These are phyloP conservation scores for Motacilla tschutschensis DNA, from an alignment of 2,113 vertebrate species.

Conservation along the genomic window DNA sequence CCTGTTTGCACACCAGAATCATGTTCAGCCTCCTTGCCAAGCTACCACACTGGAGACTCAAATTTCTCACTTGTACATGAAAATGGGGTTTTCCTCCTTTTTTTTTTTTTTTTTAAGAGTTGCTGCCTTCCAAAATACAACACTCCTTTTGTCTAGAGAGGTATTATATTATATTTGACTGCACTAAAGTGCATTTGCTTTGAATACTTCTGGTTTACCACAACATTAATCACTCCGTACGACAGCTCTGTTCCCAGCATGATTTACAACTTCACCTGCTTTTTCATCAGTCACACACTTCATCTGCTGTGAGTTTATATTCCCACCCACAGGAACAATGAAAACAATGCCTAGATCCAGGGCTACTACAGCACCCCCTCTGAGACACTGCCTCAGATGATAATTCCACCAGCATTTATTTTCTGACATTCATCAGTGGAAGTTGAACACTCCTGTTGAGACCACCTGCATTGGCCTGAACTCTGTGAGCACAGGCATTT, in stretches of 20 bases:
- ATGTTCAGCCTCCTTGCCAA: not conserved
- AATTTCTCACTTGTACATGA: not conserved
- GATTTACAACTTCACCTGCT: constrained; percentile 38
- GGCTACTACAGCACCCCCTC: not conserved
- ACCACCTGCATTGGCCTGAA: not conserved
- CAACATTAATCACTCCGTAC: not conserved
- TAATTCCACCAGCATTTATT: not conserved
- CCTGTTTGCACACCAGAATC: not conserved
- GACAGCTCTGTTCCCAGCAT: not conserved
- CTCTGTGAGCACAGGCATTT: not conserved
- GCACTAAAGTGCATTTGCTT: constrained; percentile 2
- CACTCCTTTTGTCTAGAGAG: not conserved
- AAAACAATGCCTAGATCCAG: constrained; percentile 1
- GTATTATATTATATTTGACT: not conserved
- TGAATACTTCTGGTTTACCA: constrained; percentile 1
- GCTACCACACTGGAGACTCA: not conserved
- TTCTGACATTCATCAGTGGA: not conserved
- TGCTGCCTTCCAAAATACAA: not conserved
- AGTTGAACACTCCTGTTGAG: not conserved
- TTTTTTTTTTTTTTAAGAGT: not conserved
- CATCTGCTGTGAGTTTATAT: not conserved
- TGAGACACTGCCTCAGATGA: not conserved
- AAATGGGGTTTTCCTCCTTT: not conserved
- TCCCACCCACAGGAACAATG: not conserved
- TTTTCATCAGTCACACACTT: constrained; percentile 35